Evolutionary conservation across 2,888 invertebrate genomes (phyloP).

Genomic region (Melanophora roralis): DNA sequence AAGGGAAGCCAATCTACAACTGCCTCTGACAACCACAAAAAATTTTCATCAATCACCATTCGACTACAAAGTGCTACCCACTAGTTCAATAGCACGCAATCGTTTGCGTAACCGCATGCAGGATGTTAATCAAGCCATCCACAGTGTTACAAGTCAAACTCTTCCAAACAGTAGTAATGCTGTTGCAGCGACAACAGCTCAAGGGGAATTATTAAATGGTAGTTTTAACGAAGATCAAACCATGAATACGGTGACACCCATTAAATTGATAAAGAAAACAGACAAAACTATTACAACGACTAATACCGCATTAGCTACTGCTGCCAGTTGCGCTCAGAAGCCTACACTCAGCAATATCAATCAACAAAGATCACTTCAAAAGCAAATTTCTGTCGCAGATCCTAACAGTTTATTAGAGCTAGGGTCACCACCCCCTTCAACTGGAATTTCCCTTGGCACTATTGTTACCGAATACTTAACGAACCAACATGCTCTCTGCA

Average conservation of each 20-base stretch:
- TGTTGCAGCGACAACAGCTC: neutral
- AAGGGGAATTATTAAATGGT: slow-evolving; percentile 57
- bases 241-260: slow-evolving; percentile 67
- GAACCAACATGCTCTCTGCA: slow-evolving; percentile 98
- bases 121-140: slow-evolving; percentile 69
- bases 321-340: slow-evolving; percentile 15
- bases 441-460: slow-evolving; percentile 86
- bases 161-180: neutral
- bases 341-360: slow-evolving; percentile 16
- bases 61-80: slow-evolving; percentile 72
- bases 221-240: slow-evolving; percentile 54
- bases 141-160: slow-evolving; percentile 38
- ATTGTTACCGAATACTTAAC: slow-evolving; percentile 98
- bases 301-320: neutral
- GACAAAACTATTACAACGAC: slow-evolving; percentile 55
- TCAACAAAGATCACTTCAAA: slow-evolving; percentile 77
- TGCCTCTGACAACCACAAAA: slow-evolving; percentile 73
- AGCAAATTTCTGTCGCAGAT: slow-evolving; percentile 77
- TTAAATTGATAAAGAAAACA: slow-evolving; percentile 71
- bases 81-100: slow-evolving; percentile 68
- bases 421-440: slow-evolving; percentile 69
- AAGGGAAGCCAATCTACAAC: slow-evolving; percentile 84
- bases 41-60: slow-evolving; percentile 76
- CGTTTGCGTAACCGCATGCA: slow-evolving; percentile 74
- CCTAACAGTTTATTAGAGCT: slow-evolving; percentile 77